Conservation (phyloP, 2,888 invertebrate genomes). For the Odontocolon sp. region DNA sequence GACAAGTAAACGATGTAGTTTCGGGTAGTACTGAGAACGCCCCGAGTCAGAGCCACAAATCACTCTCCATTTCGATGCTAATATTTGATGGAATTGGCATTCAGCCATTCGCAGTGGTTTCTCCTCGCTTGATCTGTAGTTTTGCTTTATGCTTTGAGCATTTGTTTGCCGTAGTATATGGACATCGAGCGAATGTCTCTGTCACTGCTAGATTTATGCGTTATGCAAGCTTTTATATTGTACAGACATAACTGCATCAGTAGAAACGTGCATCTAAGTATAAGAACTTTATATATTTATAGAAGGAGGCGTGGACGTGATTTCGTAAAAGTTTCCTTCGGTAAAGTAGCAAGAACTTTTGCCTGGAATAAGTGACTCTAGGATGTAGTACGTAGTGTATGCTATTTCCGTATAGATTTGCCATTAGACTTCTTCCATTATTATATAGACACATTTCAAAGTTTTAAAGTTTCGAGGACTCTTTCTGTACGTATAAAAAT, state of each 20-base stretch:
- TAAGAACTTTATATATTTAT: not conserved
- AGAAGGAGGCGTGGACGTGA: slow-evolving; percentile 16
- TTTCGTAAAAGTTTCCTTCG: slow-evolving; percentile 43
- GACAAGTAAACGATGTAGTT: slow-evolving; percentile 20
- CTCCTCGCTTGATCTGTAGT: slow-evolving; percentile 39
- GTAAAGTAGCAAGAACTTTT: slow-evolving; percentile 35
- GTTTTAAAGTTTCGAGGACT: slow-evolving; percentile 12
- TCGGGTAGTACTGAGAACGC: too few relatives aligned
- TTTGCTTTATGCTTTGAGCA: slow-evolving; percentile 54
- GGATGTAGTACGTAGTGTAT: slow-evolving; percentile 14
- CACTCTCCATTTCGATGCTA: slow-evolving; percentile 77
- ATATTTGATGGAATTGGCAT: slow-evolving; percentile 77
- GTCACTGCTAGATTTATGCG: too few relatives aligned
- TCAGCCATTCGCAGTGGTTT: slow-evolving; percentile 70
- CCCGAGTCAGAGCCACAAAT: slow-evolving; percentile 70
- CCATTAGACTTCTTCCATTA: slow-evolving; percentile 34
- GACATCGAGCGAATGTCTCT: not conserved
- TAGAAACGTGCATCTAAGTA: slow-evolving; percentile 25
- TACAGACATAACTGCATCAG: slow-evolving; percentile 22
- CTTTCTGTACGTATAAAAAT: not conserved
- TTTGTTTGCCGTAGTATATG: slow-evolving; percentile 41
- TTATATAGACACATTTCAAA: slow-evolving; percentile 8
- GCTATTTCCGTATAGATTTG: slow-evolving; percentile 47
- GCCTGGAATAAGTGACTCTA: slow-evolving; percentile 26
- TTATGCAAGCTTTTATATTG: too few relatives aligned